Evolutionary conservation across 2,113 vertebrate species (phyloP).

Genomic region (Plotosus lineatus): DNA sequence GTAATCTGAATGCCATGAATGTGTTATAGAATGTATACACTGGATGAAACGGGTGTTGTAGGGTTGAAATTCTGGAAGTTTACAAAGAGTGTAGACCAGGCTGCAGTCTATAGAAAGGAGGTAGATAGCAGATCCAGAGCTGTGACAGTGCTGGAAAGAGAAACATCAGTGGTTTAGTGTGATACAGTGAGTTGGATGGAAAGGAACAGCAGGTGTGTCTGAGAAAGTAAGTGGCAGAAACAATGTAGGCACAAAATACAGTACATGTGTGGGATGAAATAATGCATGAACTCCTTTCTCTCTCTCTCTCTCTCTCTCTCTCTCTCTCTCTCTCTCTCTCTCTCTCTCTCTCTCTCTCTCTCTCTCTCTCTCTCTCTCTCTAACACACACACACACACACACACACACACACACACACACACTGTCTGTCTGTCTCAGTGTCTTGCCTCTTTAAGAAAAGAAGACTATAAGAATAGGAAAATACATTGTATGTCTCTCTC

Average conservation of each 20-base stretch:
- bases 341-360: neutral
- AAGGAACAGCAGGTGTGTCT: slow-evolving; percentile 36
- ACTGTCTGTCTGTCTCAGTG: neutral
- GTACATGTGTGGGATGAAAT: neutral
- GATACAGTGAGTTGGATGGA: slow-evolving; percentile 21
- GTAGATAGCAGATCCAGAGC: slow-evolving; percentile 1
- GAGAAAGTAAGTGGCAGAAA: slow-evolving; percentile 23
- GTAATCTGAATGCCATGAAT: neutral
- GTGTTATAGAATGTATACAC: neutral
- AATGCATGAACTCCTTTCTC: neutral
- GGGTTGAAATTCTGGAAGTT: neutral
- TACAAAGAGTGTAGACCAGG: too few relatives aligned
- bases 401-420: too few relatives aligned
- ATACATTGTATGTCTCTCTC: neutral
- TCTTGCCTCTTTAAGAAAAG: neutral
- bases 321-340: neutral
- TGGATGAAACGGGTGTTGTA: neutral
- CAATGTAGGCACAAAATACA: neutral
- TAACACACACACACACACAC: too few relatives aligned
- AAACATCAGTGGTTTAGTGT: slow-evolving; percentile 19
- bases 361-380: neutral
- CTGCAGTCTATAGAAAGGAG: neutral
- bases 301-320: neutral
- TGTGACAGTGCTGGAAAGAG: slow-evolving; percentile 10
- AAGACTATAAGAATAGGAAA: neutral